Percentiles rank a stretch among this genome's conserved stretches.
phyloP scores from a whole-genome alignment of 2,113 vertebrate species.

The Channa maculata region DNA sequence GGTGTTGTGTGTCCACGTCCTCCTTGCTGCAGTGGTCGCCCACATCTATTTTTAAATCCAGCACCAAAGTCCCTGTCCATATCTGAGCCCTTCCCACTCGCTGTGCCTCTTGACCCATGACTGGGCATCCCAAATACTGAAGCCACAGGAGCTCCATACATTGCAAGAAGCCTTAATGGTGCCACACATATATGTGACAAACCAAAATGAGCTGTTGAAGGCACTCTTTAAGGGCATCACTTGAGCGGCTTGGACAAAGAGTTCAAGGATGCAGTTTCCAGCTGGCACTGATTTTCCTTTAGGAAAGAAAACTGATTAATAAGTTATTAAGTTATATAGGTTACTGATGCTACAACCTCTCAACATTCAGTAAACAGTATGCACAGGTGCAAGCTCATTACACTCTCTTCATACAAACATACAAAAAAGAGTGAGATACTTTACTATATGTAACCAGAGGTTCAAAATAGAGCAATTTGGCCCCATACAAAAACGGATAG shows the following conservation, averaged over 20 bases:
- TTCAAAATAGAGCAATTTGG: no score
- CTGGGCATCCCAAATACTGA: conserved; percentile 60
- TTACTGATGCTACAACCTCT: not conserved
- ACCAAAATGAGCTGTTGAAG: conserved; percentile 5
- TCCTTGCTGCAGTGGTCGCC: conserved; percentile 53
- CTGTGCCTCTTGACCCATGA: conserved; percentile 50
- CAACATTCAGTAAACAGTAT: not conserved
- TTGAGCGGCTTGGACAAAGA: conserved; percentile 10
- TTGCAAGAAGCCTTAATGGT: conserved; percentile 37
- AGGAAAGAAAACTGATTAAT: not conserved
- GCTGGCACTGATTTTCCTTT: not conserved
- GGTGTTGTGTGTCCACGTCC: conserved; percentile 60
- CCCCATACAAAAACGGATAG: no score
- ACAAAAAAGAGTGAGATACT: no score
- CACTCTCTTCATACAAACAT: not conserved
- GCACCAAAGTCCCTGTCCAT: conserved; percentile 37
- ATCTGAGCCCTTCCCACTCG: conserved; percentile 1
- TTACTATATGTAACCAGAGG: no score
- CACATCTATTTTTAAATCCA: conserved; percentile 68
- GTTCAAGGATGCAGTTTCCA: conserved; percentile 4
- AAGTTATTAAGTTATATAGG: not conserved
- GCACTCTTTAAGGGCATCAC: not conserved
- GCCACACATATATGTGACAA: conserved; percentile 23
- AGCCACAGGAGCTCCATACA: conserved; percentile 35
- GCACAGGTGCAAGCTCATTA: not conserved